Evolutionary conservation across 2,113 vertebrate species (phyloP), one percentile per base, ranked within the genome.

Genomic region (Vombatus ursinus): DNA sequence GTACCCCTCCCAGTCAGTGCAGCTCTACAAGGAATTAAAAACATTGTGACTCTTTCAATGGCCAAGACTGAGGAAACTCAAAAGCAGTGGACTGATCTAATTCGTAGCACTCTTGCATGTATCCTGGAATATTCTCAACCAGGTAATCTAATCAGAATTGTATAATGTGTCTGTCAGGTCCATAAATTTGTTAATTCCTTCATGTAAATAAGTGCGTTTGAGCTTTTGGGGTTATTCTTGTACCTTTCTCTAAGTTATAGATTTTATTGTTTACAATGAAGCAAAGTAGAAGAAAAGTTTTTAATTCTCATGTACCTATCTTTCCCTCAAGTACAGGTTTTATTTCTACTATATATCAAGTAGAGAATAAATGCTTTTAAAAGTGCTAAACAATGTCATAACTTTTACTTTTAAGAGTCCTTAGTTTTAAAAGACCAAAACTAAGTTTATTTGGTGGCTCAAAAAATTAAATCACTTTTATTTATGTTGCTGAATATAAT

Each of bases 1-100:
- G 99, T 99, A 54, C 98, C 99, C 47, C 97, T 97, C 50, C 99
- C 99, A 4, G 99, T 99, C 93, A 99, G 99, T 2, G 99, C 99
- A 23, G 99, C 99, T 68, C 99, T 99, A 98, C 99, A 99, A 98
- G 99, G 98, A 31, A 99, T 99, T 97, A 99, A 99, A 98, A 99
- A 98, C 95, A 99, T 99, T 97, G 99, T 99, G 97, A 99, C 99
- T 16, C 99, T 99, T 37, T 98, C 99, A 9, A 97, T 99, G 97
- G 98, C 98, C 44, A 99, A 97, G 84, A 98, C 98, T 22, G 99
- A 99, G 96, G 98, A 99, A 97, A 99, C 99, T 90, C 99, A 99
- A 93, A 99, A 99, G 22, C 99, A 99, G 97, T 99, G 99, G 99
- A 99, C 99, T 23, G 98, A 98, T 97, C 99, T 99, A n/a, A 99